Percentiles rank a stretch among this genome's conserved stretches.
Conservation (phyloP, 2,113 vertebrate species). For the Actenoides hombroni region DNA sequence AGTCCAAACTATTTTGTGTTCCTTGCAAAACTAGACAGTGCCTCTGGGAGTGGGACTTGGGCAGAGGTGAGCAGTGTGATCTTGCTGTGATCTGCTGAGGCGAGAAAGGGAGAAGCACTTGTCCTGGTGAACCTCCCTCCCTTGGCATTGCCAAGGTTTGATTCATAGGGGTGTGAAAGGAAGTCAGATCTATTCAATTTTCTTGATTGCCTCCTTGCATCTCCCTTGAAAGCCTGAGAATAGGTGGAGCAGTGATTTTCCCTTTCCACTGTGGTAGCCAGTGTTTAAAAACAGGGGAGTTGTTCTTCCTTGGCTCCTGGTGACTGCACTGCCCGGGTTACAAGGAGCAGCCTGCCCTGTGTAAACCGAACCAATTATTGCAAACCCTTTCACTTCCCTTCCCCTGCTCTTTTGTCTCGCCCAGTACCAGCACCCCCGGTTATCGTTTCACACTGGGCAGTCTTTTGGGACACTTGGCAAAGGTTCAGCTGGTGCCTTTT, state of each 20-base stretch:
- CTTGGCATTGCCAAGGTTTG: neutral
- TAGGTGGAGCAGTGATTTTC: conserved; percentile 36
- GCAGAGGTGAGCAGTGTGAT: neutral
- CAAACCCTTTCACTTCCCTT: neutral
- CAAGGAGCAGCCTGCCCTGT: neutral
- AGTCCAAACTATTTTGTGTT: neutral
- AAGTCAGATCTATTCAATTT: neutral
- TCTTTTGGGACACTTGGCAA: neutral
- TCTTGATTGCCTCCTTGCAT: neutral
- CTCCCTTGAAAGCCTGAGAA: neutral
- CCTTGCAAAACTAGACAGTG: neutral
- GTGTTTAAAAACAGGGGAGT: conserved; percentile 9
- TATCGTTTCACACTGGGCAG: accelerated
- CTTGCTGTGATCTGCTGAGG: neutral
- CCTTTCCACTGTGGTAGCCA: conserved; percentile 22
- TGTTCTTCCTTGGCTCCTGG: conserved; percentile 16
- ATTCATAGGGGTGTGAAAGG: conserved; percentile 38
- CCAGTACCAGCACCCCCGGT: neutral
- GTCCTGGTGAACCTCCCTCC: neutral
- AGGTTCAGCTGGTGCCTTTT: neutral
- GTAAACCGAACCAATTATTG: neutral
- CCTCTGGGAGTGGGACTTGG: neutral
- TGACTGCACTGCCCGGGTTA: neutral
- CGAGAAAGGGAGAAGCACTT: neutral
- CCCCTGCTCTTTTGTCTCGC: neutral